These are phyloP conservation scores for Tenthredo livida DNA, from an alignment of 2,888 invertebrate species.

Conservation along the genomic window DNA sequence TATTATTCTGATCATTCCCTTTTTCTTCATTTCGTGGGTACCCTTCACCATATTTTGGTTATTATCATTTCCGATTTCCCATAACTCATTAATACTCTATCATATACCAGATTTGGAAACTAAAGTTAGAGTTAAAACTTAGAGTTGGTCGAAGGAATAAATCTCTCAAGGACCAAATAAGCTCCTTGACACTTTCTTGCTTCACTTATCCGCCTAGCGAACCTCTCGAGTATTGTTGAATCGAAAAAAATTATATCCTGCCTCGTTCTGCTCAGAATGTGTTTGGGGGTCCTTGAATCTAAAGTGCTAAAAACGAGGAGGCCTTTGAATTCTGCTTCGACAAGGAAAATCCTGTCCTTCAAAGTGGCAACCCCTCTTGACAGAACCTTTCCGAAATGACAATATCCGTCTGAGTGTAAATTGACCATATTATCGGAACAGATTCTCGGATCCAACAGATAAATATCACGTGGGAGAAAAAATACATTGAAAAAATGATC, in stretches of 20 bases:
- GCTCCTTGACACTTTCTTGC: not conserved
- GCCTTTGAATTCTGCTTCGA: not conserved
- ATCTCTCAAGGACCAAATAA: not conserved
- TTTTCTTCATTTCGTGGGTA: not conserved
- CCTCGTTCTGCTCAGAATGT: not conserved
- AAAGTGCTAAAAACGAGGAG: not conserved
- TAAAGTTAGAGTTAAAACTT: too few relatives aligned
- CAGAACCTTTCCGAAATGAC: constrained; percentile 18
- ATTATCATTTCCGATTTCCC: not conserved
- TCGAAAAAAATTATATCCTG: not conserved
- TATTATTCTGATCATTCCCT: not conserved
- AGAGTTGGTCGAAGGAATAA: not conserved
- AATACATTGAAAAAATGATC: not conserved
- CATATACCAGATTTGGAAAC: too few relatives aligned
- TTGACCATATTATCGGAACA: not conserved
- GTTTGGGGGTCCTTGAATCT: not conserved
- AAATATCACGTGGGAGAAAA: not conserved
- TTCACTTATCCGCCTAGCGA: not conserved
- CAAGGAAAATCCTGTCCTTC: not conserved
- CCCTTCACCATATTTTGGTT: not conserved
- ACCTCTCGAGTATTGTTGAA: not conserved
- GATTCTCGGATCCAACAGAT: not conserved
- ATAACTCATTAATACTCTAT: too few relatives aligned
- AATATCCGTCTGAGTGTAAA: not conserved
- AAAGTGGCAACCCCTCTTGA: not conserved